A percentile compares a stretch with the other conserved stretches of the same genome.
phyloP scores from a whole-genome alignment of 2,113 vertebrate genomes.

The Mormyrus lacerda region DNA sequence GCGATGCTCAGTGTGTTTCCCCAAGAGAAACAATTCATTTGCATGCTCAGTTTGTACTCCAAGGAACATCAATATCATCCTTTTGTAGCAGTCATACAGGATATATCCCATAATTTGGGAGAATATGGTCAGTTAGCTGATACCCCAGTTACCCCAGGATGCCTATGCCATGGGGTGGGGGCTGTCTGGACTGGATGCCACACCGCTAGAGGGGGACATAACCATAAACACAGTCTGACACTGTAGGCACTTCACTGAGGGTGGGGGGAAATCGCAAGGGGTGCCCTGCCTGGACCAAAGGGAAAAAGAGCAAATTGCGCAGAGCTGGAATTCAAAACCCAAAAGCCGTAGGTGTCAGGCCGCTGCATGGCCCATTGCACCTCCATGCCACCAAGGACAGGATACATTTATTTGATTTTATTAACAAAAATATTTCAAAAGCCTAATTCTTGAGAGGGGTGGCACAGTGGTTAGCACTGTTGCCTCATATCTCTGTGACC shows the following conservation, averaged over 20 bases:
- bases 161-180: not conserved
- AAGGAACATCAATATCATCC: not conserved
- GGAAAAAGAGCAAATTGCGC: not conserved
- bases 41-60: not conserved
- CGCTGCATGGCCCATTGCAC: not conserved
- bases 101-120: not conserved
- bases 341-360: not conserved
- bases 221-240: not conserved
- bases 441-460: not conserved
- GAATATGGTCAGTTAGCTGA: not conserved
- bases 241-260: not conserved
- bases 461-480: not conserved
- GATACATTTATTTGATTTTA: not conserved
- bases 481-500: not conserved
- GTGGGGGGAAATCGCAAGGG: not conserved
- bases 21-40: not conserved
- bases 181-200: not conserved
- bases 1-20: not conserved
- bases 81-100: not conserved
- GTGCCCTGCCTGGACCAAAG: not conserved
- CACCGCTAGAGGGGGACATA: not conserved
- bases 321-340: not conserved
- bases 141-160: not conserved
- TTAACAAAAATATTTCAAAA: not conserved
- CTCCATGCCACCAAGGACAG: not conserved